Conservation (phyloP, 2,113 vertebrate species). For the Sceloporus tristichus region DNA sequence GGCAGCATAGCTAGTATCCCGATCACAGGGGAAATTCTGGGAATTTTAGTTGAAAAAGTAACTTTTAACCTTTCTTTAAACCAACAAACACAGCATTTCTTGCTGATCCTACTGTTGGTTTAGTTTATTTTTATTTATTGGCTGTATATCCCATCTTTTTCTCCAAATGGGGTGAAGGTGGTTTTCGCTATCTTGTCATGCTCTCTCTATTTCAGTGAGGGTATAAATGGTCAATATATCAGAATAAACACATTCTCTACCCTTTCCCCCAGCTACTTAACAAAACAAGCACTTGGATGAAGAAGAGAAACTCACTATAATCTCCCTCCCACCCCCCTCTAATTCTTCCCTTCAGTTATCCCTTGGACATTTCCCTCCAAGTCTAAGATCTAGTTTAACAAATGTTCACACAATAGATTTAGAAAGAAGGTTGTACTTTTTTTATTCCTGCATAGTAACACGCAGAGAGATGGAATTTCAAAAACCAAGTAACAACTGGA, state of each 20-base stretch:
- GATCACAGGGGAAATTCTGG: too few relatives aligned
- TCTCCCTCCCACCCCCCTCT: background rate
- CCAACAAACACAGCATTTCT: background rate
- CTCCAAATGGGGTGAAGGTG: too few relatives aligned
- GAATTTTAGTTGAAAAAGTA: too few relatives aligned
- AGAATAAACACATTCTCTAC: background rate
- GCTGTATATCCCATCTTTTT: too few relatives aligned
- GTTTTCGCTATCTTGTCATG: rapidly evolving
- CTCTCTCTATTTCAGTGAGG: background rate
- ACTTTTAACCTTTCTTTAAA: too few relatives aligned
- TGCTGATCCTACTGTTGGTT: too few relatives aligned
- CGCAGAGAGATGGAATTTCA: background rate
- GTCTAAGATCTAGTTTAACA: background rate
- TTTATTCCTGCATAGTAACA: background rate
- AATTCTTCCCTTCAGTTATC: background rate
- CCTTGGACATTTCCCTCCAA: rapidly evolving
- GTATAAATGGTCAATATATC: background rate
- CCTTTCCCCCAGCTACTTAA: rapidly evolving
- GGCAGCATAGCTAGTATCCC: too few relatives aligned
- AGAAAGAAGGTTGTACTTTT: background rate
- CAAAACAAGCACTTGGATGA: background rate
- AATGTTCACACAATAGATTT: background rate
- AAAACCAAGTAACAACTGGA: background rate
- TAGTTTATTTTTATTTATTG: too few relatives aligned
- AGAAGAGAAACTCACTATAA: rapidly evolving